Base-by-base conservation (phyloP, 2,888 invertebrate species). In the Nomada ruficornis region DNA sequence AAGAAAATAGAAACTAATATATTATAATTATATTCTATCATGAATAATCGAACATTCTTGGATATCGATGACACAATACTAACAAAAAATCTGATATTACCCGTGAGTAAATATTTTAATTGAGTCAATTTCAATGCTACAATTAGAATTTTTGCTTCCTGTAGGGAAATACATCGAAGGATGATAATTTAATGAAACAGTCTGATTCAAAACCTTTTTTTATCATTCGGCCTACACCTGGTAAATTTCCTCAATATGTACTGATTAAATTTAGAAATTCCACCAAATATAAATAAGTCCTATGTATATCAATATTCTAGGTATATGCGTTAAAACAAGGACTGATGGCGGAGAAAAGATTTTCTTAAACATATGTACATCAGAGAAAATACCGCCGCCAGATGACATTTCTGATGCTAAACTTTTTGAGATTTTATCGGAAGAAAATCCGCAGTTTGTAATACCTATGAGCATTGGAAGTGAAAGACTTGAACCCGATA, bases 391-490 rank as follows among this genome's bases (percentile, higher is more conserved):
- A 86, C 97, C 97, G 13, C 94, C 96, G 76, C 97, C 96, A 1
- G 95, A 95, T 88, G 96, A 97, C 89, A 95, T 97, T 57, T 95
- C 95, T 1, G 95, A 95, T 13, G 94, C 95, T 74, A 65, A 90
- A 71, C 85, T 93, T 44, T 9, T 86, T 1, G 26, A 87, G 50
- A 67, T 90, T 5, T 44, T 91, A 15, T 96, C 96, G 91, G 96
- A 96, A 73, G 96, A 97, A 89, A 95, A 96, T 74, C 96, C 96
- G 0, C 95, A 96, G 4, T 98, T 96, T 93, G 95, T 97, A 82
- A 96, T 98, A 62, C 98, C 98, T 0, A 97, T 98, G 97, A 98
- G 98, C 92, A 96, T 98, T 84, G 98, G 98, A 0, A 97, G 97
- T 91, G 96, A 97, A 5, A 96, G 97, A 87, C 95, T 95, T 9